Conservation (phyloP, 2,888 invertebrate genomes). For the Papilio demoleus region DNA sequence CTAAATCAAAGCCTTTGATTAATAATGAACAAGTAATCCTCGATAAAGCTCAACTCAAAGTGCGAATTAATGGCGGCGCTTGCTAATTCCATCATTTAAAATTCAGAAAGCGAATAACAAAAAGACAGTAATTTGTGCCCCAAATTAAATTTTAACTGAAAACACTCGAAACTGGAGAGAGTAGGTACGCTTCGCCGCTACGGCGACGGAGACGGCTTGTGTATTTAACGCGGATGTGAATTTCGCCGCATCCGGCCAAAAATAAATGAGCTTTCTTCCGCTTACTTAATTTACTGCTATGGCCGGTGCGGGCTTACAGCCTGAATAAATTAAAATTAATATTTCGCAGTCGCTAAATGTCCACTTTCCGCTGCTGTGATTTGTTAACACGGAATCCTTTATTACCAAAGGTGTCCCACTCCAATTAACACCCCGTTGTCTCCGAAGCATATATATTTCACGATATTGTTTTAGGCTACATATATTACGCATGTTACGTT, state of each 20-base stretch:
- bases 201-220: slow-evolving; percentile 64
- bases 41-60: slow-evolving; percentile 63
- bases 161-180: slow-evolving; percentile 73
- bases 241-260: slow-evolving; percentile 81
- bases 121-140: slow-evolving; percentile 77
- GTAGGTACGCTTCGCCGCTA: slow-evolving; percentile 57
- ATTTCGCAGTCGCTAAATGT: slow-evolving; percentile 73
- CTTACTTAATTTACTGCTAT: slow-evolving; percentile 80
- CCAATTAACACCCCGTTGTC: slow-evolving; percentile 33
- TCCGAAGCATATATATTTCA: slow-evolving; percentile 20
- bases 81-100: slow-evolving; percentile 69
- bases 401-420: slow-evolving; percentile 28
- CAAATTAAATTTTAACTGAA: slow-evolving; percentile 80
- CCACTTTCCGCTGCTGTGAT: slow-evolving; percentile 64
- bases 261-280: slow-evolving; percentile 83
- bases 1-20: slow-evolving; percentile 57
- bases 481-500: no score
- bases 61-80: slow-evolving; percentile 67
- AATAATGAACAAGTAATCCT: slow-evolving; percentile 63
- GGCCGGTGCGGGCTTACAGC: slow-evolving; percentile 68
- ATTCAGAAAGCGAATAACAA: slow-evolving; percentile 79
- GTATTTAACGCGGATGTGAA: slow-evolving; percentile 82
- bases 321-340: slow-evolving; percentile 80
- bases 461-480: slow-evolving; percentile 15
- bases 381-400: slow-evolving; percentile 61